phyloP scores from a whole-genome alignment of 2,888 invertebrate species.

The Galerucella nymphaeae region DNA sequence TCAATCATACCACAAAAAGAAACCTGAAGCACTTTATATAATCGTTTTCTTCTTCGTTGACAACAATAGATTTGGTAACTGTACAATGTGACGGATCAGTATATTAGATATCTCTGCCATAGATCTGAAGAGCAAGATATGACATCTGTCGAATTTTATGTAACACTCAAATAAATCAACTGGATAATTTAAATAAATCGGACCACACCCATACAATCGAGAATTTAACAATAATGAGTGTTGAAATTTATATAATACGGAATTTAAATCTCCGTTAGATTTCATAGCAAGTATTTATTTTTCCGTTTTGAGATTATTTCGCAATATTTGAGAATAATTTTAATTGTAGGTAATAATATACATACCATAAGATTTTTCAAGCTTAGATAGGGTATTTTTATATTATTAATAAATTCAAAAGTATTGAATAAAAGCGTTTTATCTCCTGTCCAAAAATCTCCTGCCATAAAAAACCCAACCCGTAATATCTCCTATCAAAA shows the following conservation, averaged over 20 bases:
- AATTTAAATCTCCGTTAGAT: constrained; percentile 31
- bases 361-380: too few species aligned
- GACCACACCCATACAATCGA: constrained; percentile 19
- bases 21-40: too few species aligned
- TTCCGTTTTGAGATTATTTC: neutral
- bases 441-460: too few species aligned
- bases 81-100: constrained; percentile 12
- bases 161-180: constrained; percentile 22
- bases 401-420: too few species aligned
- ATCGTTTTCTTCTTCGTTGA: neutral
- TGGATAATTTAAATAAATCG: constrained; percentile 22
- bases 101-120: constrained; percentile 26
- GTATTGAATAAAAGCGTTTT: too few species aligned
- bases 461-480: too few species aligned
- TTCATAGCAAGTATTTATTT: constrained; percentile 5
- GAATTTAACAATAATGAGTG: constrained; percentile 10
- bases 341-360: too few species aligned
- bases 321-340: neutral
- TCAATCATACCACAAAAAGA: too few species aligned
- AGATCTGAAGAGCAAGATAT: constrained; percentile 24
- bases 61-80: constrained; percentile 28
- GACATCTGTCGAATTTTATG: constrained; percentile 32
- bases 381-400: too few species aligned
- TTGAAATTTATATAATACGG: constrained; percentile 2
- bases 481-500: too few species aligned